phyloP scores from a whole-genome alignment of 2,888 invertebrate genomes.

The Lepidocyrtoides sp. region DNA sequence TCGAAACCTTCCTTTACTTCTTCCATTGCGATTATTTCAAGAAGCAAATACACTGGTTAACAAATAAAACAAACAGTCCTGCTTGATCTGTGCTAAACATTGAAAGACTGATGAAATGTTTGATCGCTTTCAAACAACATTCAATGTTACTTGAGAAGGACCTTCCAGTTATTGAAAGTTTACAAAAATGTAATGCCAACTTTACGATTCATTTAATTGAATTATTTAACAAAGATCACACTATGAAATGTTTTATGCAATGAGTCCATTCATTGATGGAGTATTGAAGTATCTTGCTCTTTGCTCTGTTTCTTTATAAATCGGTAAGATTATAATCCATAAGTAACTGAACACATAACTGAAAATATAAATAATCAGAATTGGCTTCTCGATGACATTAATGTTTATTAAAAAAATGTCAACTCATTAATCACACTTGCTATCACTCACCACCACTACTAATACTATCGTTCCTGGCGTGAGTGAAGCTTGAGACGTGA shows the following conservation, averaged over 20 bases:
- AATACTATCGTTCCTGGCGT: not conserved
- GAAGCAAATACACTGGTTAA: too few species aligned
- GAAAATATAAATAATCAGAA: slow-evolving; percentile 17
- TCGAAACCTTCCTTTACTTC: slow-evolving; percentile 80
- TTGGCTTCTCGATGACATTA: slow-evolving; percentile 30
- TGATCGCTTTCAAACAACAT: too few species aligned
- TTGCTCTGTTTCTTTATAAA: not conserved
- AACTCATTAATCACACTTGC: slow-evolving; percentile 68
- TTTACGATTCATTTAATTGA: too few species aligned
- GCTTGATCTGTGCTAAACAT: not conserved
- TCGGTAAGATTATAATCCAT: not conserved
- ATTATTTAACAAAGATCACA: too few species aligned
- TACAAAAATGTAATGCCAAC: too few species aligned
- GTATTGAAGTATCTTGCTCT: too few species aligned
- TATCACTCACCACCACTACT: too few species aligned
- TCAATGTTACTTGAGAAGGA: too few species aligned
- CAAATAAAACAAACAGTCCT: not conserved
- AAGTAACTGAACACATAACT: too few species aligned
- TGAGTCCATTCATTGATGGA: too few species aligned
- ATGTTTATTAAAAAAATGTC: slow-evolving; percentile 62
- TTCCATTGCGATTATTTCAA: slow-evolving; percentile 17
- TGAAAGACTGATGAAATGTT: not conserved
- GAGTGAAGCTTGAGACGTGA: not conserved
- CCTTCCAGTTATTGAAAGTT: too few species aligned
- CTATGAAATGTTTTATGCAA: too few species aligned